These are phyloP conservation scores for Xenops minutus DNA, from an alignment of 2,797 vertebrate genomes.

Conservation along the genomic window DNA sequence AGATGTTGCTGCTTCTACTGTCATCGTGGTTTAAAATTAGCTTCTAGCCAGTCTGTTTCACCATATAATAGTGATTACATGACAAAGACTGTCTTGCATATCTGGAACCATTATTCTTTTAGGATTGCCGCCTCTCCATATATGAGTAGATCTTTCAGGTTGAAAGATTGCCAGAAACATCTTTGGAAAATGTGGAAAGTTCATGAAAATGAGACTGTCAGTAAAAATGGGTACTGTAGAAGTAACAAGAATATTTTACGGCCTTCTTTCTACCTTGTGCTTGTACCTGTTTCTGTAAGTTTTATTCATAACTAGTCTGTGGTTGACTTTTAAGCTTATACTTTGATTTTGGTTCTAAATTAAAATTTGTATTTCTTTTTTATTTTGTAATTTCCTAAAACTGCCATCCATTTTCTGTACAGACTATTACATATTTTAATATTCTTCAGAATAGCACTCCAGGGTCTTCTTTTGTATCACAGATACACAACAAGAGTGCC, in stretches of 20 bases:
- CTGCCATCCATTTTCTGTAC: not conserved
- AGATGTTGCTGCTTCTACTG: not conserved
- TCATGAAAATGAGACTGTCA: not conserved
- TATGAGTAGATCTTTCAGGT: not conserved
- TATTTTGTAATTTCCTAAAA: conserved; percentile 23
- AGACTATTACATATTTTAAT: not conserved
- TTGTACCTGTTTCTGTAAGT: not conserved
- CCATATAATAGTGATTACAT: not conserved
- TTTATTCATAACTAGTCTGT: not conserved
- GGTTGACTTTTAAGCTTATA: not conserved
- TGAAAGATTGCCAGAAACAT: not conserved
- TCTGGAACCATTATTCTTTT: not conserved
- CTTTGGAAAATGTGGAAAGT: not conserved
- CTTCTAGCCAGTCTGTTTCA: not conserved
- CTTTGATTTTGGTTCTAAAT: not conserved
- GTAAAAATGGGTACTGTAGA: not conserved
- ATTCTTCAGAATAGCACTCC: not conserved
- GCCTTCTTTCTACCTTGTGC: not conserved
- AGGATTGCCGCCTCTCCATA: not conserved
- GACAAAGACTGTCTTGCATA: not conserved
- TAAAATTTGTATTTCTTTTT: conserved; percentile 23
- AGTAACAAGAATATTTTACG: not conserved
- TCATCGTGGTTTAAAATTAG: not conserved
- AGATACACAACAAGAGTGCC: not conserved
- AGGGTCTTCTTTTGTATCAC: conserved; percentile 19